Percentiles rank a stretch among this genome's conserved stretches.
Evolutionary conservation across 2,888 invertebrate genomes (phyloP).

Genomic region (Oligia strigilis): DNA sequence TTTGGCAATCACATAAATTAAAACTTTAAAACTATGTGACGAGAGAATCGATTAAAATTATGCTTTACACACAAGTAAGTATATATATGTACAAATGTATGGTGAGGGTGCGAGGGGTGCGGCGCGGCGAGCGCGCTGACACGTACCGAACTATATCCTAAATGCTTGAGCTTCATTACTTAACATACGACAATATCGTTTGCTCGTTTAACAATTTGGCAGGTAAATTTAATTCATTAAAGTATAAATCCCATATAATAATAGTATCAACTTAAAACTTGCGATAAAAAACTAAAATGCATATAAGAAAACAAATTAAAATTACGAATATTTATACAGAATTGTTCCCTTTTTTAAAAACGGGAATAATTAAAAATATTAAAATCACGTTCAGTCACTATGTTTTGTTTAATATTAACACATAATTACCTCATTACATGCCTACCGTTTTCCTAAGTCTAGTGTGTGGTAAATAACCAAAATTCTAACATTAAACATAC

Average conservation of each 20-base stretch:
- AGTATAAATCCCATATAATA: constrained; percentile 83
- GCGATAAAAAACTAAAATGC: constrained; percentile 89
- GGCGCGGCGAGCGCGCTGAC: constrained; percentile 64
- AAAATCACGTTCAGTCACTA: constrained; percentile 90
- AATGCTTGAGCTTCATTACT: constrained; percentile 88
- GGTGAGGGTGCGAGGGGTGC: constrained; percentile 83
- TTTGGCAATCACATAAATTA: constrained; percentile 91
- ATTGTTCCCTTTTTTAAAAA: constrained; percentile 84
- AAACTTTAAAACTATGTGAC: constrained; percentile 90
- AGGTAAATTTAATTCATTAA: constrained; percentile 88
- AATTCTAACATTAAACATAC: constrained; percentile 91
- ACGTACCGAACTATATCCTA: constrained; percentile 82
- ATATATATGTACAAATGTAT: constrained; percentile 82
- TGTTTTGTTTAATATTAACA: constrained; percentile 89
- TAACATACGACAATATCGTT: constrained; percentile 85
- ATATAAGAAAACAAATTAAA: constrained; percentile 88
- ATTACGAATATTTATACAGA: constrained; percentile 90
- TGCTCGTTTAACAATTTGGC: constrained; percentile 89
- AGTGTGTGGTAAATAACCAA: constrained; percentile 90
- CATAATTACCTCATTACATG: constrained; percentile 89
- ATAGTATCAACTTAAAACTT: constrained; percentile 87
- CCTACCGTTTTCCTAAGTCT: constrained; percentile 90
- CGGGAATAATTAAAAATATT: constrained; percentile 87
- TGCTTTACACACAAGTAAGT: constrained; percentile 89
- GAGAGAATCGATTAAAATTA: constrained; percentile 90